A percentile compares a stretch with the other conserved stretches of the same genome.
These are phyloP conservation scores for Neocrepidodera transversa DNA, from an alignment of 2,888 invertebrate species.

Conservation along the genomic window DNA sequence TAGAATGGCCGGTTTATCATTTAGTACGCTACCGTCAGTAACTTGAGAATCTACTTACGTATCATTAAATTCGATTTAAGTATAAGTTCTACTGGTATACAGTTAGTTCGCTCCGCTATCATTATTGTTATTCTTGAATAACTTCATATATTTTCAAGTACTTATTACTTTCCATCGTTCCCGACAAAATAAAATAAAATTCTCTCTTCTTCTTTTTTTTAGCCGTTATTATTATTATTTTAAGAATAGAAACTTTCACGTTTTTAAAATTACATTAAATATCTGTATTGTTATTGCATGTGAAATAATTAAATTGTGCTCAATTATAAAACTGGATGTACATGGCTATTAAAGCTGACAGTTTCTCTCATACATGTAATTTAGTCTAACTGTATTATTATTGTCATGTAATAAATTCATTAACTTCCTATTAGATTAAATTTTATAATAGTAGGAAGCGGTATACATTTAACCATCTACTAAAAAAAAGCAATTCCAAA, in stretches of 20 bases:
- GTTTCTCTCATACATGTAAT: background rate
- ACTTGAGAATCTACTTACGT: conserved; percentile 14
- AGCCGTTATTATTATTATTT: conserved; percentile 1
- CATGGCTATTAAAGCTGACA: conserved; percentile 11
- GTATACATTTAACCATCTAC: too few species aligned
- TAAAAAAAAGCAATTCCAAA: too few species aligned
- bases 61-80: conserved; percentile 30
- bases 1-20: conserved; percentile 29
- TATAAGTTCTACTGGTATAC: conserved; percentile 30
- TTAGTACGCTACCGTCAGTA: conserved; percentile 32
- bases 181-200: background rate
- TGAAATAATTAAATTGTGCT: conserved; percentile 14
- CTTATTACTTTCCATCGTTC: background rate
- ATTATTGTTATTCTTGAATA: conserved; percentile 31
- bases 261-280: conserved; percentile 14
- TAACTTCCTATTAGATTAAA: background rate
- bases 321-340: background rate
- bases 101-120: conserved; percentile 27
- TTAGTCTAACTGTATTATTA: background rate
- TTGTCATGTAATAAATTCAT: background rate
- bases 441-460: background rate
- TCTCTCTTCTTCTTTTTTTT: background rate
- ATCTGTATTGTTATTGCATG: conserved; percentile 17
- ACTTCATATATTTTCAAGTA: conserved; percentile 15
- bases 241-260: background rate